These are phyloP conservation scores for Gryllus longicercus DNA, from an alignment of 2,888 invertebrate species.

Conservation along the genomic window DNA sequence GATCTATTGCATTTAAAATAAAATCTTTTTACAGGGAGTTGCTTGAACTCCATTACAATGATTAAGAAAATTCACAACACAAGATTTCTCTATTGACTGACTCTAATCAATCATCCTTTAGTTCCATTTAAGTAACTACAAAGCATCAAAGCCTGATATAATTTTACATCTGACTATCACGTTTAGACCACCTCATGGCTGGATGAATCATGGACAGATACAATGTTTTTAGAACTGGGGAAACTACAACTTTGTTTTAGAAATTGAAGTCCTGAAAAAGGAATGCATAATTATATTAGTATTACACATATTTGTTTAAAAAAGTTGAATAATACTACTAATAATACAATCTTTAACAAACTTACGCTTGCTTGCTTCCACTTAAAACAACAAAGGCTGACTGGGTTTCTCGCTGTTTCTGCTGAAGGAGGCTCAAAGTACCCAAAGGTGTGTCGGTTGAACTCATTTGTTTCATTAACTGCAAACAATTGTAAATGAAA, in stretches of 20 bases:
- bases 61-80: too few relatives aligned
- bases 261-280: slow-evolving; percentile 2
- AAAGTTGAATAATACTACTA: background rate
- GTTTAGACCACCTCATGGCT: background rate
- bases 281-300: background rate
- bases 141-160: too few relatives aligned
- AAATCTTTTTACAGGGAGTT: too few relatives aligned
- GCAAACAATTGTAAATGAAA: slow-evolving; percentile 39
- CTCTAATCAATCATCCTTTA: too few relatives aligned
- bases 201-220: background rate
- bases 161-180: too few relatives aligned
- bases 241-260: slow-evolving; percentile 1
- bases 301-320: background rate
- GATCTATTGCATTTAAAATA: too few relatives aligned
- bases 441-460: slow-evolving; percentile 96
- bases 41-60: too few relatives aligned
- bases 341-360: background rate
- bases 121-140: too few relatives aligned
- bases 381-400: slow-evolving; percentile 89
- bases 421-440: slow-evolving; percentile 88
- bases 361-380: slow-evolving; percentile 66
- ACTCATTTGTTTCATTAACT: slow-evolving; percentile 96
- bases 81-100: too few relatives aligned
- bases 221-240: background rate
- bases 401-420: slow-evolving; percentile 92